Percentiles rank a stretch among this genome's conserved stretches.
These are phyloP conservation scores for Lydus trimaculatus DNA, from an alignment of 2,888 invertebrate species.

Conservation along the genomic window DNA sequence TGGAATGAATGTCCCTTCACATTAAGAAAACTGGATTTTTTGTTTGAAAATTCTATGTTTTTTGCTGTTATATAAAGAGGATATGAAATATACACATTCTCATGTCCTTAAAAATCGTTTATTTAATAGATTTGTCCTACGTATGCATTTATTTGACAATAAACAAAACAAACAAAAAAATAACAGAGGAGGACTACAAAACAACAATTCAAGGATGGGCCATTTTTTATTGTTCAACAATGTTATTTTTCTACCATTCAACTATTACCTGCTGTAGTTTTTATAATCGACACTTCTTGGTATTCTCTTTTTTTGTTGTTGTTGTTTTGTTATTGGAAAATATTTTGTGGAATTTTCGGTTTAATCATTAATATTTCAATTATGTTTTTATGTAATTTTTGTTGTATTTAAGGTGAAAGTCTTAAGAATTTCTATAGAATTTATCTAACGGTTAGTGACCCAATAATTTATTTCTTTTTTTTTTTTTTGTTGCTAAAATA, in stretches of 20 bases:
- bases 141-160: background rate
- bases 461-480: background rate
- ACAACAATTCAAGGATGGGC: slow-evolving; percentile 7
- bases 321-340: background rate
- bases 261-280: background rate
- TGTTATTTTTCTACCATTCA: background rate
- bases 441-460: slow-evolving; percentile 10
- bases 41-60: background rate
- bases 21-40: background rate
- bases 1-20: background rate
- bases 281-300: background rate
- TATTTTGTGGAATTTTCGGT: background rate
- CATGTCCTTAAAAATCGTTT: background rate
- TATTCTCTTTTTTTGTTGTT: no score
- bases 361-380: background rate
- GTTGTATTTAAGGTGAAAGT: background rate
- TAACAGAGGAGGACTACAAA: no score
- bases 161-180: background rate
- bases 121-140: background rate
- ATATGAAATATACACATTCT: background rate
- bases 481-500: background rate
- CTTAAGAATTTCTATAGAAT: background rate
- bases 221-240: background rate
- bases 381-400: background rate
- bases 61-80: background rate